Conservation (phyloP, 2,888 invertebrate species). For the Cantharis flavilabris region DNA sequence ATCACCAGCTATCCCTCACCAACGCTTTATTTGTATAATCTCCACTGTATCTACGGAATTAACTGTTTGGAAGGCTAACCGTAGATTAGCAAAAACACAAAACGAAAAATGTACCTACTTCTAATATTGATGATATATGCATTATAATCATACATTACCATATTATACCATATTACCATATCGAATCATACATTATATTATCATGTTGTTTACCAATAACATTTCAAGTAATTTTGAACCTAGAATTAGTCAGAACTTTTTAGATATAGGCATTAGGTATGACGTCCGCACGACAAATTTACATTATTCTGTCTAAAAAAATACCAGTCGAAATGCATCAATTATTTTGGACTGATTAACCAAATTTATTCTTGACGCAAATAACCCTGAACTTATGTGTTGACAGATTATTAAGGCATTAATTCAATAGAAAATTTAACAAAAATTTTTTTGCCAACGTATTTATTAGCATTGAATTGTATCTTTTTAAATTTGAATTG, state of each 20-base stretch:
- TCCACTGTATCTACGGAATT: too few species aligned
- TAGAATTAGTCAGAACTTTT: neutral
- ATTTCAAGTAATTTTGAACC: too few species aligned
- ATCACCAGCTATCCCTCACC: too few species aligned
- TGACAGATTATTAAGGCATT: neutral
- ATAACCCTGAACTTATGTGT: neutral
- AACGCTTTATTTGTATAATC: too few species aligned
- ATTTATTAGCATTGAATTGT: neutral
- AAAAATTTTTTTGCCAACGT: neutral
- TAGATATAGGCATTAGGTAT: neutral
- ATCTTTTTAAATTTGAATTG: neutral
- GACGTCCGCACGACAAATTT: neutral
- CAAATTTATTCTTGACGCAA: neutral
- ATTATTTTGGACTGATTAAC: neutral
- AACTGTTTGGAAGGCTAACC: too few species aligned
- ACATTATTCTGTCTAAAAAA: neutral
- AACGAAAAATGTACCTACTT: too few species aligned
- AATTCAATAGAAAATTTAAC: neutral
- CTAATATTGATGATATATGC: too few species aligned
- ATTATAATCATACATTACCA: too few species aligned
- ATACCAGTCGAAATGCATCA: neutral
- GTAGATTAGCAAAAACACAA: too few species aligned
- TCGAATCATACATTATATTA: too few species aligned
- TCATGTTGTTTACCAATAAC: too few species aligned
- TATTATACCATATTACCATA: too few species aligned